Conservation (phyloP, 2,888 invertebrate species). For the Sisyra nigra region DNA sequence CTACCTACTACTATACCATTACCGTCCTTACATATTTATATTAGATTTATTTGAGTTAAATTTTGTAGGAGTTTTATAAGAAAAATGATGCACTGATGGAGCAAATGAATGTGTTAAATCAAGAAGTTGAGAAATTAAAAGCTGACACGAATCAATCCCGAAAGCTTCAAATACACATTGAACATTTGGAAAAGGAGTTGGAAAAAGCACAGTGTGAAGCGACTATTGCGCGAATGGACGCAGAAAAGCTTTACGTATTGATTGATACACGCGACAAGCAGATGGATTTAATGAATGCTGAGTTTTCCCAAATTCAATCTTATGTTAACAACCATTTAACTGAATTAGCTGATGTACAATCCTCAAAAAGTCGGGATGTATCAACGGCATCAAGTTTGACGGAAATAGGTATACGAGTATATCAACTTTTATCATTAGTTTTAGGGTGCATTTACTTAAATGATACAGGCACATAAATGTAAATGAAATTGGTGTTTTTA, state of each 20-base stretch:
- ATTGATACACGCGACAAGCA: slow-evolving; percentile 2
- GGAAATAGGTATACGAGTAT: no score
- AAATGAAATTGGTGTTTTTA: no score
- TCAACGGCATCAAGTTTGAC: no score
- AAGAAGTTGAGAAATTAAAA: not conserved
- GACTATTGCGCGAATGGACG: not conserved
- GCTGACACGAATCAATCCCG: not conserved
- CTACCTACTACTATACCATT: no score
- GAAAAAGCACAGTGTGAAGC: slow-evolving; percentile 1
- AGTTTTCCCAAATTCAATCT: not conserved
- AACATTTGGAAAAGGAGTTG: slow-evolving; percentile 2
- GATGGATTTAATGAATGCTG: not conserved
- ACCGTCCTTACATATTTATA: no score
- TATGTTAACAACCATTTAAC: not conserved
- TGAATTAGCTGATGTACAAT: not conserved
- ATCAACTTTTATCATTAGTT: no score
- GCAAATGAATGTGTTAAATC: not conserved
- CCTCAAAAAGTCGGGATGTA: not conserved
- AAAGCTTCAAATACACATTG: not conserved
- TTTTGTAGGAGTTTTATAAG: no score
- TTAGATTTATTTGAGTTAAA: no score
- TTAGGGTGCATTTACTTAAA: no score
- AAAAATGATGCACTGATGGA: not conserved
- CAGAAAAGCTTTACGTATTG: slow-evolving; percentile 1
- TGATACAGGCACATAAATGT: no score